Evolutionary conservation across 2,888 invertebrate genomes (phyloP).

Genomic region (Rutpela maculata): DNA sequence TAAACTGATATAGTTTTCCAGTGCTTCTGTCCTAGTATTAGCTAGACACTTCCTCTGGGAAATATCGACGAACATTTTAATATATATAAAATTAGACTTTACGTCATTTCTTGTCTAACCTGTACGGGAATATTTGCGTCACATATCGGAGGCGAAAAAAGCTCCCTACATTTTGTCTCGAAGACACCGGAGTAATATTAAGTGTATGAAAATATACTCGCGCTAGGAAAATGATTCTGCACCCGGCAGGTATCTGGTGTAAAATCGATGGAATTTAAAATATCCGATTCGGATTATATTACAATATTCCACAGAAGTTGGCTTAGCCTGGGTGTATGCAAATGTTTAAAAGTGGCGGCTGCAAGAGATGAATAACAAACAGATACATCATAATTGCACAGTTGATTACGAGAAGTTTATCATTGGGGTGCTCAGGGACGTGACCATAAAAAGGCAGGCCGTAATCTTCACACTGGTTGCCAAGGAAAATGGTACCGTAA

Average conservation of each 20-base stretch:
- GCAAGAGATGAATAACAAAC: slow-evolving; percentile 45
- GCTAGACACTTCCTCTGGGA: not conserved
- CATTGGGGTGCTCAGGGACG: slow-evolving; percentile 32
- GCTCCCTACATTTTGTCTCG: slow-evolving; percentile 13
- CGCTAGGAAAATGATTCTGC: slow-evolving; percentile 17
- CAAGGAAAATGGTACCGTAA: not conserved
- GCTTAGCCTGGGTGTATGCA: slow-evolving; percentile 36
- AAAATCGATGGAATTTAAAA: slow-evolving; percentile 37
- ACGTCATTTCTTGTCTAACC: not conserved
- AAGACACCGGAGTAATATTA: slow-evolving; percentile 35
- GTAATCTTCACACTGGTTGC: not conserved
- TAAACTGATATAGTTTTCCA: too few species aligned
- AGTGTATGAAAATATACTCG: slow-evolving; percentile 37
- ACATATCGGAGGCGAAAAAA: slow-evolving; percentile 22
- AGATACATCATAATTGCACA: slow-evolving; percentile 47
- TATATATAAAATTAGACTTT: not conserved
- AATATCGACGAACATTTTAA: not conserved
- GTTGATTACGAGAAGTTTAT: slow-evolving; percentile 46
- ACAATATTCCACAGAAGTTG: slow-evolving; percentile 3
- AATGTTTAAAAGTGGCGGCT: slow-evolving; percentile 41
- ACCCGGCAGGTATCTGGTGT: slow-evolving; percentile 21
- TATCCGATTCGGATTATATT: slow-evolving; percentile 29
- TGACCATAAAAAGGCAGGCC: slow-evolving; percentile 17
- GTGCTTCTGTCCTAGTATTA: too few species aligned
- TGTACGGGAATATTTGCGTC: slow-evolving; percentile 10